Base-by-base conservation (phyloP, 1,140 invertebrate species). In the Myzus persicae region DNA sequence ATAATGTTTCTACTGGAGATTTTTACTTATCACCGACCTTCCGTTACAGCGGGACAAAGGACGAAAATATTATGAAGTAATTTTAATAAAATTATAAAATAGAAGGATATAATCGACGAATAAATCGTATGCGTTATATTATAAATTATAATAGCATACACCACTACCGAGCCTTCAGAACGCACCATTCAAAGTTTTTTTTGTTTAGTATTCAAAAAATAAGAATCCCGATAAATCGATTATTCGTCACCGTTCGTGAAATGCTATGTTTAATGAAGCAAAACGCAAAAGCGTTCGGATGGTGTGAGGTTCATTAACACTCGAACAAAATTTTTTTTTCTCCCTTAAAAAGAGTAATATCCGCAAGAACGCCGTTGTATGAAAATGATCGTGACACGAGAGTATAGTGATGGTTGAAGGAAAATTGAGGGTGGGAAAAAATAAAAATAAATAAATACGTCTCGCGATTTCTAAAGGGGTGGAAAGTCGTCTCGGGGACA, bases 241-340 rank as follows among this genome's bases (percentile, higher is more conserved):
- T 90, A 42, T 67, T 20, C 89, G 26, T n/a, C 89, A 42, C 89
- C 26, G 14, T 9, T 90, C n/a, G 59, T 76, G 38, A 90, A 59
- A 67, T n/a, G 36, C 81, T 46, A 82, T 85, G 91, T 93, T 93
- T 85, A 93, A 93, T 93, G 91, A 84, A 84, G 76, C 91, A 54
- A 85, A 84, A 84, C 81, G 91, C 22, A 7, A 82, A 92, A 38
- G 36, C 91, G n/a, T 84, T 93, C 81, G 11, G 6, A 76, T 31
- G 38, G 51, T n/a, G 42, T 48, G n/a, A 54, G 54, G 89, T 84
- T 85, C 91, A 84, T 93, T 93, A 93, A 40, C 67, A 46, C 42
- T n/a, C 40, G 67, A 84, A 92, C 11, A 89, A 42, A 42, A 26
- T 85, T 93, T 84, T 38, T 93, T 54, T 38, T n/a, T 48, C 51